Conservation (phyloP, 1,140 invertebrate genomes). For the Drosophila busckii region DNA sequence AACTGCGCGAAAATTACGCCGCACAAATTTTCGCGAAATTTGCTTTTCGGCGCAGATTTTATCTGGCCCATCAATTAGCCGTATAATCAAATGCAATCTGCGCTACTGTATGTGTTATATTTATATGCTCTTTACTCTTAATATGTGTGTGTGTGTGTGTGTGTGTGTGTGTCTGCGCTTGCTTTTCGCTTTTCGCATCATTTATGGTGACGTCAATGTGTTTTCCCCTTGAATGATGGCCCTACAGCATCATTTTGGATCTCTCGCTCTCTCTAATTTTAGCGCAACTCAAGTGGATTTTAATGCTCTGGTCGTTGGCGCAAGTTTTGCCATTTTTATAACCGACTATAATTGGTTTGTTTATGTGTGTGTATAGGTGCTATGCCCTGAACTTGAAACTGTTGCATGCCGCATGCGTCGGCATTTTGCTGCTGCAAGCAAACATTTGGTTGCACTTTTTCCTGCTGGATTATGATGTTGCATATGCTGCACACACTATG, state of each 20-base stretch:
- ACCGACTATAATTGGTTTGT: conserved; percentile 70
- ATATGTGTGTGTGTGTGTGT: background rate
- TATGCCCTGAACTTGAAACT: conserved; percentile 62
- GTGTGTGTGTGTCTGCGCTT: conserved; percentile 1
- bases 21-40: conserved; percentile 32
- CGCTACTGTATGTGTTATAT: conserved; percentile 2
- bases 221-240: conserved; percentile 15
- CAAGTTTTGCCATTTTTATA: conserved; percentile 56
- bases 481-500: conserved; percentile 1
- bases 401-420: conserved; percentile 15
- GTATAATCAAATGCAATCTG: conserved; percentile 42
- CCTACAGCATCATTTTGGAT: conserved; percentile 28
- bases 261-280: conserved; percentile 39
- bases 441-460: conserved; percentile 13
- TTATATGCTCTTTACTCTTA: conserved; percentile 16
- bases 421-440: background rate
- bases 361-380: conserved; percentile 29
- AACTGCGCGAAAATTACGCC: conserved; percentile 41
- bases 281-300: conserved; percentile 32
- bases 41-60: conserved; percentile 16
- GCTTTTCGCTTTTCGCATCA: conserved; percentile 25
- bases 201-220: conserved; percentile 61
- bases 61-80: conserved; percentile 25
- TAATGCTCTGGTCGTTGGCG: no score
- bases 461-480: conserved; percentile 64